Conservation (phyloP, 1,140 invertebrate species). For the Procambarus virginalis region DNA sequence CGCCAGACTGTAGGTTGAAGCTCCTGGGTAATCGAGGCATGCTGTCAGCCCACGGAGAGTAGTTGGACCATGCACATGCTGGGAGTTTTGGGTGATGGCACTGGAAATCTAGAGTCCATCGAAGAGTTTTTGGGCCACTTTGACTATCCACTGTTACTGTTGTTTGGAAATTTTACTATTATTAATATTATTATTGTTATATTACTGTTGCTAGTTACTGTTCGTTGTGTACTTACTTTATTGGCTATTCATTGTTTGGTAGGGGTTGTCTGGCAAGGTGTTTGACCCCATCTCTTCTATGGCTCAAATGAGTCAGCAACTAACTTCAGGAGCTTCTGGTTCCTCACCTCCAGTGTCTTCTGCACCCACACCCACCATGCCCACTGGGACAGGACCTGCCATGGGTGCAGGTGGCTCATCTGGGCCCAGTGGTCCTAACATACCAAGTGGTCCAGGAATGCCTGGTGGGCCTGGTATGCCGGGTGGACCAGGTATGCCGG, state of each 20-base stretch:
- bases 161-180: too few relatives aligned
- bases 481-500: conserved; percentile 15
- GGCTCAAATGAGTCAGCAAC: conserved; percentile 93
- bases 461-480: conserved; percentile 25
- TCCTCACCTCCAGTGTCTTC: conserved; percentile 62
- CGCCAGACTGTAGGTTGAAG: conserved; percentile 55
- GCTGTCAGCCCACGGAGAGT: conserved; percentile 66
- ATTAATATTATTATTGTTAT: too few relatives aligned
- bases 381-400: conserved; percentile 43
- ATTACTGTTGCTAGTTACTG: neutral
- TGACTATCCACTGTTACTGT: conserved; percentile 61
- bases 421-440: conserved; percentile 30
- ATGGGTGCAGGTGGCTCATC: conserved; percentile 36
- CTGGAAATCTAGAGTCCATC: conserved; percentile 79
- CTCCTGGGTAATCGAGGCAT: conserved; percentile 84
- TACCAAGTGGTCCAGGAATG: conserved; percentile 69
- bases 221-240: neutral
- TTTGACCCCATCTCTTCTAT: conserved; percentile 95
- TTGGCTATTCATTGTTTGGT: too few relatives aligned
- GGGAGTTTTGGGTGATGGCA: conserved; percentile 87
- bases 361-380: conserved; percentile 55
- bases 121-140: conserved; percentile 67
- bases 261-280: conserved; percentile 75
- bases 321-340: conserved; percentile 79
- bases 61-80: conserved; percentile 79